A percentile compares a stretch with the other conserved stretches of the same genome.
phyloP scores from a whole-genome alignment of 2,797 vertebrate species.

The Pipistrellus pygmaeus region DNA sequence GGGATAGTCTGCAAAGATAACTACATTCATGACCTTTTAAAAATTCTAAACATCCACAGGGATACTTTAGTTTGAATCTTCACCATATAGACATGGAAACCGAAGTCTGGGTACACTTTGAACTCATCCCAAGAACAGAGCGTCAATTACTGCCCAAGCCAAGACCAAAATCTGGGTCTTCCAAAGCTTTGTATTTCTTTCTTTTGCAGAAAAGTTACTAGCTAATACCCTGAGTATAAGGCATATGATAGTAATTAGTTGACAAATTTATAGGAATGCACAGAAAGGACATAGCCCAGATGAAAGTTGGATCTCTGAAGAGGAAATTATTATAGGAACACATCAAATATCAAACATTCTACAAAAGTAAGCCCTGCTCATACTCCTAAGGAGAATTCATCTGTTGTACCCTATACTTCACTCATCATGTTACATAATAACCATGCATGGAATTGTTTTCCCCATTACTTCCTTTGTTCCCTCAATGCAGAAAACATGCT shows the following conservation, averaged over 20 bases:
- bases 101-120: neutral
- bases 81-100: neutral
- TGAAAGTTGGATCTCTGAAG: neutral
- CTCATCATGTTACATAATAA: neutral
- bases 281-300: neutral
- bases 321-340: constrained; percentile 5
- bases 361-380: neutral
- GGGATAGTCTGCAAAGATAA: neutral
- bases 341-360: neutral
- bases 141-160: neutral
- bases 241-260: neutral
- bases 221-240: neutral
- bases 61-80: neutral
- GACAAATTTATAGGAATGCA: neutral
- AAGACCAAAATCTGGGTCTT: neutral
- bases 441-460: neutral
- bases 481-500: neutral
- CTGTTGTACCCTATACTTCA: neutral
- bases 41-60: neutral
- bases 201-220: neutral
- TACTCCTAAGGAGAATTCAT: neutral
- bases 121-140: neutral
- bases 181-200: neutral
- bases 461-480: neutral
- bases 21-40: neutral